phyloP scores from a whole-genome alignment of 2,113 vertebrate genomes.

The Meriones unguiculatus region DNA sequence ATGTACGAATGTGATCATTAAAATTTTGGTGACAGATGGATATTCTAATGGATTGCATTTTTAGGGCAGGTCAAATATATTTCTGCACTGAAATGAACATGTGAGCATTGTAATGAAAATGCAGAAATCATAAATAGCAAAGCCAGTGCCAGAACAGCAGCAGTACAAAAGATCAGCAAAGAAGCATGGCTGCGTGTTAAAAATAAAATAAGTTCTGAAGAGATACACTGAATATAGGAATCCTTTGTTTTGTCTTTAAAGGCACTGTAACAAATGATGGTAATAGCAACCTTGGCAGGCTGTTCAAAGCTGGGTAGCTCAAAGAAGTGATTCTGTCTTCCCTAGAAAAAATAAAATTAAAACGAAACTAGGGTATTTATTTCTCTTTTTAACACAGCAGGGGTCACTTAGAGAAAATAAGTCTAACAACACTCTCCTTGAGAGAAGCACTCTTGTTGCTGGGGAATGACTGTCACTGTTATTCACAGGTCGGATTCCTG shows the following conservation, averaged over 20 bases:
- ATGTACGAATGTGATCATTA: constrained; percentile 1
- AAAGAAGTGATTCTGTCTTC: constrained; percentile 72
- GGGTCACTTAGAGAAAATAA: constrained; percentile 69
- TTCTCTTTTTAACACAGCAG: constrained; percentile 74
- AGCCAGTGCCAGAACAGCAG: constrained; percentile 79
- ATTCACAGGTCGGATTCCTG: neutral
- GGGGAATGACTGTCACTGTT: constrained; percentile 27
- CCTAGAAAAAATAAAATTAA: constrained; percentile 77
- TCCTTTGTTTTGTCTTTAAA: constrained; percentile 73
- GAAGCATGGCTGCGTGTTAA: constrained; percentile 75
- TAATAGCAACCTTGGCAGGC: constrained; percentile 80
- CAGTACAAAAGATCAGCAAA: constrained; percentile 78
- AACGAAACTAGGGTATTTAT: constrained; percentile 73
- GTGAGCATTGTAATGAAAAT: constrained; percentile 60
- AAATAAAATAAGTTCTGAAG: constrained; percentile 83
- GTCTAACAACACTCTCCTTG: neutral
- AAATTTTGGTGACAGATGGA: constrained; percentile 27
- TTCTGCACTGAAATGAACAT: constrained; percentile 79
- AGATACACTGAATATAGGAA: constrained; percentile 61
- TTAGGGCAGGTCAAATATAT: constrained; percentile 69
- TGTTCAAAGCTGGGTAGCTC: constrained; percentile 77
- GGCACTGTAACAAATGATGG: constrained; percentile 81
- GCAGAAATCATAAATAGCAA: constrained; percentile 80
- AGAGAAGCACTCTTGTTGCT: neutral
- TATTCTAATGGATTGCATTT: constrained; percentile 1